These are phyloP conservation scores for Ailurus styani DNA, from an alignment of 2,113 vertebrate species.

Conservation along the genomic window DNA sequence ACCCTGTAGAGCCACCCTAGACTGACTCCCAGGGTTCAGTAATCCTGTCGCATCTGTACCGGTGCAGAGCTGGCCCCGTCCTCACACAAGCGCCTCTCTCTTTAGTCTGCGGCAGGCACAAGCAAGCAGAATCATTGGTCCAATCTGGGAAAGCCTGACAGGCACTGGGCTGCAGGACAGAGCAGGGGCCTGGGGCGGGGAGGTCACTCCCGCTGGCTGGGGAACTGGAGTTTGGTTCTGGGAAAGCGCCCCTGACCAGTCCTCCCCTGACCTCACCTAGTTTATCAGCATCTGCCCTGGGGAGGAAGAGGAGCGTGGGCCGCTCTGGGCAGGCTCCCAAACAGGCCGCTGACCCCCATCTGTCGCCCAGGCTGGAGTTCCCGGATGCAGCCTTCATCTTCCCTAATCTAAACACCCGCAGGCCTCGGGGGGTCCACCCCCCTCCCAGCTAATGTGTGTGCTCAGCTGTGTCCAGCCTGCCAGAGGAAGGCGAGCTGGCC, in stretches of 20 bases:
- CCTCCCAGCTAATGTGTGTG: neutral
- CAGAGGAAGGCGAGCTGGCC: neutral
- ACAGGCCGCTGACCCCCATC: neutral
- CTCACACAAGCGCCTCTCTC: neutral
- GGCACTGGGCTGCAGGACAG: neutral
- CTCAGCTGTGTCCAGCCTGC: neutral
- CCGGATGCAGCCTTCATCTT: neutral
- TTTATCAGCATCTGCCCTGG: neutral
- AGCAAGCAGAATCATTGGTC: neutral
- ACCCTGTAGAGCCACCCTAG: neutral
- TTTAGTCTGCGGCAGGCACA: neutral
- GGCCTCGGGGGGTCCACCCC: neutral
- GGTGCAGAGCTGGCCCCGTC: neutral
- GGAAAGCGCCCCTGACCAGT: neutral
- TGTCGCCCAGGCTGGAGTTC: neutral
- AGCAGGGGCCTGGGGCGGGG: neutral
- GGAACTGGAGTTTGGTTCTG: neutral
- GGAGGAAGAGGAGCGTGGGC: neutral
- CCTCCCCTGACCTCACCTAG: neutral
- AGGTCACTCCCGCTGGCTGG: neutral
- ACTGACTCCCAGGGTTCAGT: neutral
- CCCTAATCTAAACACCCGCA: neutral
- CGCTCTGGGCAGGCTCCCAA: conserved; percentile 1
- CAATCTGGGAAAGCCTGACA: neutral
- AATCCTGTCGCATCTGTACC: rapidly evolving